Evolutionary conservation across 2,113 vertebrate genomes (phyloP), one percentile per base, ranked within the genome.

Genomic region (Desmodus rotundus): DNA sequence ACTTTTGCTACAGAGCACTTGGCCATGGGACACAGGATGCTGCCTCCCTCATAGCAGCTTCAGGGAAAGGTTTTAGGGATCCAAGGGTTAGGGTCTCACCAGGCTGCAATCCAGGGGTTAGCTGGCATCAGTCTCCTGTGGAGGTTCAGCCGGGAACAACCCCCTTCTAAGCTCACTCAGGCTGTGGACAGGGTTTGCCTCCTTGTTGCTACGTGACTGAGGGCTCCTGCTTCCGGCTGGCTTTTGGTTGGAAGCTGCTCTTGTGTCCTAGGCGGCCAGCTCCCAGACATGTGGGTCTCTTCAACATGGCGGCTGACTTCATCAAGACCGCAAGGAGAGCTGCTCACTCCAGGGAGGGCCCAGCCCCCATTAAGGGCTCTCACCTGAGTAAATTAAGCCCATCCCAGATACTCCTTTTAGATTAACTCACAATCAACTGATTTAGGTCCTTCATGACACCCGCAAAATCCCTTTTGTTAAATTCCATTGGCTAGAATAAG

Each of bases 261-360:
- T 63, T 22, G 45, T 45, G 87, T 26, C 45, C 7, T 41, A 80
- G 45, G 45, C 38, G 4, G 3, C 38, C 80, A 33, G 86, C n/a
- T 43, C 36, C n/a, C 52, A 28, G 20, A 45, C 52, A 9, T 0
- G 0, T 17, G 28, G n/a, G 20, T 8, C 33, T 88, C 28, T 1
- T 54, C 38, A 17, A 2, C 13, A 7, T 45, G 36, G 17, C 52
- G 1, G 0, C 31, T 28, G 33, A 84, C 45, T 41, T 72, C 16
- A 5, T 31, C 26, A 24, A 47, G 47, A 4, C 47, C 68, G 12
- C 33, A 41, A 24, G 19, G 56, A 77, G 38, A 68, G 38, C 14
- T 3, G 47, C 50, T 86, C 31, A 47, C 26, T 17, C 31, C 3
- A 3, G 24, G 78, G 7, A 47, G 17, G n/a, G 58, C 7, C 4